A percentile compares a stretch with the other conserved stretches of the same genome.
phyloP scores from a whole-genome alignment of 2,113 vertebrate genomes.

The Pituophis catenifer region DNA sequence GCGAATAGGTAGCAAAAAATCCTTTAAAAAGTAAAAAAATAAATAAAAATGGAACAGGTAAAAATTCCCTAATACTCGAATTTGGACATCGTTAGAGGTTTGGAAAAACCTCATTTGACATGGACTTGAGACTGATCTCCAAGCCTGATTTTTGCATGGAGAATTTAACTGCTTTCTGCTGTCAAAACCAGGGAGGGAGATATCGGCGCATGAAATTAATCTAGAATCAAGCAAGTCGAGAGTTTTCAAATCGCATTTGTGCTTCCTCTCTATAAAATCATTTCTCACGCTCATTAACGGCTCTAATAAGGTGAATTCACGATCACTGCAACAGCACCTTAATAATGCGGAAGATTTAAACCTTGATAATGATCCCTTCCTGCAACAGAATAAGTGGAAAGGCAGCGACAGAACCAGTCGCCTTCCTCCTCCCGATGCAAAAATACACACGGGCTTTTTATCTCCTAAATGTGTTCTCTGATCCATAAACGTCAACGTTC shows the following conservation, averaged over 20 bases:
- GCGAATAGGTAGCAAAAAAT: no score
- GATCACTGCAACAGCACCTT: constrained; percentile 35
- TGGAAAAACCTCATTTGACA: neutral
- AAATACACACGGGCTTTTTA: constrained; percentile 19
- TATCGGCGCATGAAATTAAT: neutral
- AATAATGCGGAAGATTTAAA: constrained; percentile 36
- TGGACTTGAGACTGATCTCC: neutral
- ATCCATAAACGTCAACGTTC: neutral
- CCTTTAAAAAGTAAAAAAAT: no score
- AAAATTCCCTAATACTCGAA: neutral
- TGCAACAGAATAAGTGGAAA: neutral
- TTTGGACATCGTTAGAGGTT: neutral
- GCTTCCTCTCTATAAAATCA: constrained; percentile 34
- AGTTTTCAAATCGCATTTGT: neutral
- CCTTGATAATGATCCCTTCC: constrained; percentile 21
- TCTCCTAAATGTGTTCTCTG: neutral
- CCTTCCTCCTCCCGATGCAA: constrained; percentile 45
- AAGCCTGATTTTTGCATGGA: neutral
- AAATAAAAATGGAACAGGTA: neutral
- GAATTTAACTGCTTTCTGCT: neutral
- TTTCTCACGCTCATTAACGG: constrained; percentile 37
- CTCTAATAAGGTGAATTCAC: constrained; percentile 46
- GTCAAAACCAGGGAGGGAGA: neutral
- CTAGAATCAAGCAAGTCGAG: neutral
- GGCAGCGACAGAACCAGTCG: neutral